Base-by-base conservation (phyloP, 2,888 invertebrate species). In the Rotaria sp. region DNA sequence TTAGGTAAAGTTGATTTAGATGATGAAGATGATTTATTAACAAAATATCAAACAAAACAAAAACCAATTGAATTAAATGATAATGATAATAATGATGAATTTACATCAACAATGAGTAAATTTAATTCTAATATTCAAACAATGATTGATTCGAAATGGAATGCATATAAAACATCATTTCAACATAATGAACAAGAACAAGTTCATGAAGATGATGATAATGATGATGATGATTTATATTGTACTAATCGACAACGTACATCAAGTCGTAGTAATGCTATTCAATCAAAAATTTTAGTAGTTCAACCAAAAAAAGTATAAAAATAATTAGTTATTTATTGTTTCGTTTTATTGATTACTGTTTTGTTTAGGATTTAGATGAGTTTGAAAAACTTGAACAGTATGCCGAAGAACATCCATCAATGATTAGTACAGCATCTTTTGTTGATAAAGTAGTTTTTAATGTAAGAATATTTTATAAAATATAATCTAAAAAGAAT, bases 381-480 rank as follows among this genome's bases (percentile, higher is more conserved):
- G 91, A 90, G 87, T 91, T 91, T 90, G 91, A 91, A 87, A 87
- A 90, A 26, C 88, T 91, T 87, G 91, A 91, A 86, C 89, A 90
- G 85, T 90, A 89, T 86, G 90, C 90, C 10, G 88, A 89, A 74
- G 91, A 90, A 88, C 90, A 91, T 87, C 90, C 90, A 85, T 91
- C 91, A 10, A 90, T 91, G 57, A 74, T 55, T 10, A 86, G 84
- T 26, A 84, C 86, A n/a, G 41, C 55, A 18, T 75, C 55, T 11
- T 74, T 38, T 45, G 55, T 84, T 41, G 84, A 84, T 24, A 30
- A 57, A 24, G 57, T 50, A 13, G 80, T 80, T n/a, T 80, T 80
- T 45, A 80, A 80, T 11, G 80, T 45, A 80, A 45, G 80, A 45
- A 38, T 74, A 11, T 38, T 11, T 30, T 5, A 35, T 59, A n/a